These are phyloP conservation scores for Drosophila picticornis DNA, from an alignment of 2,888 invertebrate genomes.

Conservation along the genomic window DNA sequence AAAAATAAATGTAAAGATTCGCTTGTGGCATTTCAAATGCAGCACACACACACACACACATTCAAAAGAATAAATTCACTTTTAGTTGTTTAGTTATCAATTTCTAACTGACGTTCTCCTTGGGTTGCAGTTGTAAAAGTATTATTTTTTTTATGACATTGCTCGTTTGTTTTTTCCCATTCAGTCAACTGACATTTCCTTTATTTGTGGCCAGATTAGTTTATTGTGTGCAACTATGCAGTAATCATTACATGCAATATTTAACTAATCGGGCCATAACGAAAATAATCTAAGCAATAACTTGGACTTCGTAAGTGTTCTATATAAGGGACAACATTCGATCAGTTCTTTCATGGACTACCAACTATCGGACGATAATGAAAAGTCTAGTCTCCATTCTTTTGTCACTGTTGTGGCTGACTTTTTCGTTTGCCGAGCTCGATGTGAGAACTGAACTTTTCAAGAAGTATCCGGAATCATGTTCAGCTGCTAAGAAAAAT, in stretches of 20 bases:
- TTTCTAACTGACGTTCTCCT: background rate
- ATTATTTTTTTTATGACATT: background rate
- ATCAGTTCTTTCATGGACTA: background rate
- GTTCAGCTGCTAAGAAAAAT: slow-evolving; percentile 37
- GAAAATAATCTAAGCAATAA: background rate
- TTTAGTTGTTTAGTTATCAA: background rate
- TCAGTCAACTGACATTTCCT: background rate
- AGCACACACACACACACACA: too few species aligned
- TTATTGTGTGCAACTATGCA: background rate
- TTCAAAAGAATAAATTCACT: background rate
- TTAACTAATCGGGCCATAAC: background rate
- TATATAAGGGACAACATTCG: slow-evolving; percentile 18
- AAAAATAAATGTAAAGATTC: background rate
- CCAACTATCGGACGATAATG: slow-evolving; percentile 10
- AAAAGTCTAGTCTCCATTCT: slow-evolving; percentile 18
- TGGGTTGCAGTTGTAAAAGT: background rate
- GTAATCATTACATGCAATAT: background rate
- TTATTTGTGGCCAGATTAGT: background rate
- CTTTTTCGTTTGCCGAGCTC: background rate
- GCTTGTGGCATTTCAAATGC: background rate
- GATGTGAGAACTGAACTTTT: background rate
- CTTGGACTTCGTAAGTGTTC: background rate
- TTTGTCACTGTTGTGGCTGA: slow-evolving; percentile 17
- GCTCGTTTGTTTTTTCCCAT: background rate
- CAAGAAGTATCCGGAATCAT: slow-evolving; percentile 36